Evolutionary conservation across 1,140 invertebrate species (phyloP), one percentile per base, ranked within the genome.

Genomic region (Goniozus legneri): DNA sequence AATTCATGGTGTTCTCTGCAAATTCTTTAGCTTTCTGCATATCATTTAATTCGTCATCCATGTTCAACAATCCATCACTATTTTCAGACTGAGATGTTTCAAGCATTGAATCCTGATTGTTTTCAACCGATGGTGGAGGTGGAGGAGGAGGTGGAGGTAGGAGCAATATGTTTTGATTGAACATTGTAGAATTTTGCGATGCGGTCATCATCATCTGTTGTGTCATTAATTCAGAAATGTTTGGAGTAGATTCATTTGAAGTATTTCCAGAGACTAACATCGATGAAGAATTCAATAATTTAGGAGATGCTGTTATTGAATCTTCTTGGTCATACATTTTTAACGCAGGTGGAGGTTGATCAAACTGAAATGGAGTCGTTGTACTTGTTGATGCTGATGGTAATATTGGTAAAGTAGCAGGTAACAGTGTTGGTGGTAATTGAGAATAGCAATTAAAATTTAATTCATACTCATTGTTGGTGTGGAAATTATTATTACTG

Each of bases 1-100:
- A 65, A 30, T 56, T 60, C 64, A 72, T 69, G 6, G 70, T 39
- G 24, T 71, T 55, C 12, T 71, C 62, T 0, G 71, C 73, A 40
- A 76, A 74, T 24, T 67, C 65, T 57, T 74, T 64, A 3, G 71
- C 71, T 32, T 71, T 66, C 13, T 71, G 64, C 65, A 76, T 65
- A 3, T 75, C 71, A 14, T 66, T 61, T 2, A 74, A 48, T 10
- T 62, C 69, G 16, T 71, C 68, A 3, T 65, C 63, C 22, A 62
- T 61, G 24, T 32, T 56, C 12, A 31, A 6, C 4, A 14, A 16
- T 12, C 18, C 14, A 6, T 14, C 41, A 37, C 19, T 24, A 15
- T 12, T 24, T n/a, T n/a, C n/a, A n/a, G n/a, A n/a, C n/a, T n/a
- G n/a, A n/a, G n/a, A n/a, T n/a, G 24, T 31, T 3, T 1, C 3